Conservation (phyloP, 2,113 vertebrate genomes). For the Sturnira hondurensis region DNA sequence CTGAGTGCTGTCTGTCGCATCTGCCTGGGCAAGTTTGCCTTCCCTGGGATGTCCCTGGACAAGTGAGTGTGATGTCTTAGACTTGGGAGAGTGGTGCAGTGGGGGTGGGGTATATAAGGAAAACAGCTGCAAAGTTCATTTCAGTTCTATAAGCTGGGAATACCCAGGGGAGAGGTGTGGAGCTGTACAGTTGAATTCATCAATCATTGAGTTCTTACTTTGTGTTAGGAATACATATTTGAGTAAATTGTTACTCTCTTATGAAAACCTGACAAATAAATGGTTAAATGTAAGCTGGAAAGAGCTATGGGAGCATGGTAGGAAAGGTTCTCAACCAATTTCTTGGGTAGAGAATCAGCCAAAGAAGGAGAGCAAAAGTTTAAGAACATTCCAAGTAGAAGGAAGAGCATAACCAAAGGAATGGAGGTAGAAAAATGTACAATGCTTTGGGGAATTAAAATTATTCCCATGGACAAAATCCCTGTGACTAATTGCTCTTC, state of each 20-base stretch:
- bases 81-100: background rate
- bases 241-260: background rate
- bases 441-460: background rate
- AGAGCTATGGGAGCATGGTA: background rate
- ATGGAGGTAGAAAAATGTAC: background rate
- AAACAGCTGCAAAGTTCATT: too few species aligned
- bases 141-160: background rate
- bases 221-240: background rate
- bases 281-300: background rate
- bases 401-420: background rate
- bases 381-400: background rate
- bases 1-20: conserved; percentile 81
- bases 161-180: background rate
- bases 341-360: background rate
- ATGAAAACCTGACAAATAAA: background rate
- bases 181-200: background rate
- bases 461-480: background rate
- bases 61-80: conserved; percentile 78
- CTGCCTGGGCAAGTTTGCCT: conserved; percentile 80
- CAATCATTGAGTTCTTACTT: background rate
- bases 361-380: background rate
- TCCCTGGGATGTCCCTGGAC: conserved; percentile 82
- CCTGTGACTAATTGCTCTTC: background rate
- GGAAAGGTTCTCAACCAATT: background rate
- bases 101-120: background rate